Evolutionary conservation across 2,113 vertebrate genomes (phyloP), one percentile per base, ranked within the genome.

Genomic region (Panthera leo): DNA sequence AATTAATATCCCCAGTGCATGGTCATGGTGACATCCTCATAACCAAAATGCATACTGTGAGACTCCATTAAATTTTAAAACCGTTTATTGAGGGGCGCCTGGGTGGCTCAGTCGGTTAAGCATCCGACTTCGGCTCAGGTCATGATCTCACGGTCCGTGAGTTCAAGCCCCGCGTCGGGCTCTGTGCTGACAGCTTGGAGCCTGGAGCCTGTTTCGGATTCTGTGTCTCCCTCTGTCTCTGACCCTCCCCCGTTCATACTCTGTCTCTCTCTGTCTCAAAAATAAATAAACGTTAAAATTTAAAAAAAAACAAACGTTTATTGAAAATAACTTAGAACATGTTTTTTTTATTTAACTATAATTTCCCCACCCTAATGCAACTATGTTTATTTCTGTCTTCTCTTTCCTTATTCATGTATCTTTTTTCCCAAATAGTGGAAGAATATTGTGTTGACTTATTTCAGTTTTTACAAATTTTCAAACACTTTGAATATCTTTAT

Each of bases 21-120:
- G 73, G 14, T 94, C 1, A 86, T n/a, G 73, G 14, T 94, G 61
- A 73, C 29, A 80, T 68, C 11, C 13, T 71, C 71, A 36, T 85
- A 94, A 84, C 29, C 61, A 92, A 91, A 88, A 80, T 68, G 29
- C 96, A 89, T 80, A 71, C 10, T 21, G 11, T 80, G 42, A 78
- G 27, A 92, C 1, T 87, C 53, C 86, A 63, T 67, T 96, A 93
- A 68, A 84, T 89, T 93, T 94, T 90, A 70, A 90, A 95, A 15
- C 42, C 91, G 6, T 53, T 89, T 51, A 55, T 8, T 85, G 51
- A 89, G 45, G 8, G 45, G 45, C 45, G 45, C 45, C 45, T 45
- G 45, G 45, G 45, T 45, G 45, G 45, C 45, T 45, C 45, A 45
- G 45, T 45, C 7, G 1, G 45, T 45, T 45, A 45, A 45, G 45